Conservation (phyloP, 2,797 vertebrate genomes). For the Poecile montanus region DNA sequence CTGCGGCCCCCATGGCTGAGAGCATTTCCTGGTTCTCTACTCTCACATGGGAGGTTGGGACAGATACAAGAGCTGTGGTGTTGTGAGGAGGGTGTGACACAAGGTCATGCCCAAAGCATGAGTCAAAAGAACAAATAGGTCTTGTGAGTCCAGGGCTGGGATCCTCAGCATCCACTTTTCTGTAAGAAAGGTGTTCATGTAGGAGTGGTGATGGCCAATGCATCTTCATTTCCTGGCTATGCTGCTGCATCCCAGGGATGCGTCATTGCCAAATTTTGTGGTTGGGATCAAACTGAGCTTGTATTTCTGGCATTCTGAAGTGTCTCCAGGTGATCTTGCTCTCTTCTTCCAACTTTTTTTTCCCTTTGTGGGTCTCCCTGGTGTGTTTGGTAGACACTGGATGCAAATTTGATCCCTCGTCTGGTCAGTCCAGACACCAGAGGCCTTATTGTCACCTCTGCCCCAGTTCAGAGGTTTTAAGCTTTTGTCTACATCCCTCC, state of each 20-base stretch:
- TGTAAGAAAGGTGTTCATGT: not conserved
- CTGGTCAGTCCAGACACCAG: not conserved
- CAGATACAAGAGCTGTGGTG: fast-evolving
- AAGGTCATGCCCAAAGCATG: not conserved
- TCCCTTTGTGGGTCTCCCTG: not conserved
- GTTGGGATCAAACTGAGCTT: not conserved
- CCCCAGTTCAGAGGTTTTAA: not conserved
- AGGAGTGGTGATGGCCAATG: not conserved
- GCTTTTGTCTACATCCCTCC: not conserved
- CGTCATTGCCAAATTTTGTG: not conserved
- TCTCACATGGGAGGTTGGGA: fast-evolving
- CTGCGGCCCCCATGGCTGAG: not conserved
- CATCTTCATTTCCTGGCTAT: not conserved
- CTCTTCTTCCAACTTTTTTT: not conserved
- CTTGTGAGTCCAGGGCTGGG: not conserved
- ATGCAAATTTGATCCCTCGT: not conserved
- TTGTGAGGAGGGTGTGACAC: not conserved
- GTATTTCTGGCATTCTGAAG: not conserved
- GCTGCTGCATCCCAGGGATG: not conserved
- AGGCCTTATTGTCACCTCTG: not conserved
- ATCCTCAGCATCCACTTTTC: not conserved
- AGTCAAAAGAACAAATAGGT: not conserved
- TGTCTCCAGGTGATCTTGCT: not conserved
- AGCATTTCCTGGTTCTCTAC: not conserved
- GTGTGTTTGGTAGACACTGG: fast-evolving